Evolutionary conservation across 1,140 invertebrate genomes (phyloP).

Genomic region (Liolophura sinensis): DNA sequence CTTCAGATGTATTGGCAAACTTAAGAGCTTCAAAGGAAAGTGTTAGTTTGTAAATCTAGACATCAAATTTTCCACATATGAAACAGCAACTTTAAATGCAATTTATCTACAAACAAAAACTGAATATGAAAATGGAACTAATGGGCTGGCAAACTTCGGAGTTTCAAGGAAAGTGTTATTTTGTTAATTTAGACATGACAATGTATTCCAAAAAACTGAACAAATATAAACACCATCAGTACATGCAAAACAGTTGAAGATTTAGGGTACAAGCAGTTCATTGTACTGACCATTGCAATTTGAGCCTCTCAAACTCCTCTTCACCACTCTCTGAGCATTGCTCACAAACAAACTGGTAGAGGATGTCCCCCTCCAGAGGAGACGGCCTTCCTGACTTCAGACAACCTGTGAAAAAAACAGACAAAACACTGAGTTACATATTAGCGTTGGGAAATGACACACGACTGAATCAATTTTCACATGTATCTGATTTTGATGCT

Average conservation of each 20-base stretch:
- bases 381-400: constrained; percentile 63
- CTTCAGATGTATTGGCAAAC: too few species aligned
- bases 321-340: constrained; percentile 65
- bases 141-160: neutral
- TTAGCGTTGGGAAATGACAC: too few species aligned
- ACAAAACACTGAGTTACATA: too few species aligned
- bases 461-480: too few species aligned
- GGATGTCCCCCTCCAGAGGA: constrained; percentile 73
- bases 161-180: neutral
- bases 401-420: constrained; percentile 44
- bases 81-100: too few species aligned
- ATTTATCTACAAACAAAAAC: constrained; percentile 2
- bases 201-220: neutral
- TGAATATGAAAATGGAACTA: neutral
- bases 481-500: too few species aligned
- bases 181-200: neutral
- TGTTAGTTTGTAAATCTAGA: too few species aligned
- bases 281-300: constrained; percentile 69
- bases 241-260: neutral
- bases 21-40: too few species aligned
- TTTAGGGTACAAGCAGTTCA: neutral
- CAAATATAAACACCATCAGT: neutral
- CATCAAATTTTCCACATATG: too few species aligned
- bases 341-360: constrained; percentile 73
- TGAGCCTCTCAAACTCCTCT: constrained; percentile 66